Conservation (phyloP, 2,888 invertebrate species). For the Microchrysa polita region DNA sequence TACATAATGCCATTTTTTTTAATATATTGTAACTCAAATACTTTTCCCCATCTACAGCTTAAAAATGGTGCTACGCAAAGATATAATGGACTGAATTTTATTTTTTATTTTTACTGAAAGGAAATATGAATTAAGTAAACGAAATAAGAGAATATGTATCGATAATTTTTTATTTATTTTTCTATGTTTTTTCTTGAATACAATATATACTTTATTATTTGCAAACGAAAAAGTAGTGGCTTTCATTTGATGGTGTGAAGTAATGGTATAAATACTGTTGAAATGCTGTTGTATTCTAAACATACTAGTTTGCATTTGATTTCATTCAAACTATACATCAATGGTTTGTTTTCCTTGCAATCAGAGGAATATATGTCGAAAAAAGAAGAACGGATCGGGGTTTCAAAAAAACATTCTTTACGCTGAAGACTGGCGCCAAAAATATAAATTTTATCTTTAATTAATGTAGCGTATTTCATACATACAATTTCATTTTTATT, state of each 20-base stretch:
- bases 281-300: not conserved
- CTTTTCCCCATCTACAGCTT: too few relatives aligned
- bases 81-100: too few relatives aligned
- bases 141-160: not conserved
- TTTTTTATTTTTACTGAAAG: too few relatives aligned
- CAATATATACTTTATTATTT: not conserved
- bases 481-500: too few relatives aligned
- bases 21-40: too few relatives aligned
- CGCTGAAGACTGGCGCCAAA: too few relatives aligned
- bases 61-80: too few relatives aligned
- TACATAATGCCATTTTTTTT: not conserved
- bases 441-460: too few relatives aligned
- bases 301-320: not conserved
- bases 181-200: not conserved
- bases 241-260: not conserved
- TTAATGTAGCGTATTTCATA: too few relatives aligned
- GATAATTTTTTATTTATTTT: not conserved
- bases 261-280: not conserved
- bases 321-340: conserved; percentile 3
- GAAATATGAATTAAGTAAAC: not conserved
- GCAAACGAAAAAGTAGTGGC: not conserved
- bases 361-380: conserved; percentile 4
- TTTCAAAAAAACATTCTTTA: conserved; percentile 7
- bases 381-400: conserved; percentile 15
- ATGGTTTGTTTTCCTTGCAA: conserved; percentile 1